These are phyloP conservation scores for Latheticus oryzae DNA, from an alignment of 2,888 invertebrate species.

Conservation along the genomic window DNA sequence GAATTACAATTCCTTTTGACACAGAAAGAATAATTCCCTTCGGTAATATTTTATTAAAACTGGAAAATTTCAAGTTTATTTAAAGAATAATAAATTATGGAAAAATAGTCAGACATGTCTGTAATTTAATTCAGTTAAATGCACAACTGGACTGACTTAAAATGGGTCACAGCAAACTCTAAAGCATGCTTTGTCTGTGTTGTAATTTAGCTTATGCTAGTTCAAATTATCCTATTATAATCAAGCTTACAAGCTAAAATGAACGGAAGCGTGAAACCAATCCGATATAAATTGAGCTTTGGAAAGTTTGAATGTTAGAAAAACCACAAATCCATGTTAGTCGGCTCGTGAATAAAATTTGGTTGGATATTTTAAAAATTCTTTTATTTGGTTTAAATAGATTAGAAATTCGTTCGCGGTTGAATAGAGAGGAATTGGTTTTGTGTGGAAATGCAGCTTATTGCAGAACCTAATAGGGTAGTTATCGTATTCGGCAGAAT, in stretches of 20 bases:
- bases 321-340: slow-evolving; percentile 10
- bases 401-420: slow-evolving; percentile 25
- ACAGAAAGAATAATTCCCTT: too few relatives aligned
- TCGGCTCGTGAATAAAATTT: slow-evolving; percentile 13
- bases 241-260: slow-evolving; percentile 26
- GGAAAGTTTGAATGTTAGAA: slow-evolving; percentile 12
- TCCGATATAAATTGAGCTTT: slow-evolving; percentile 17
- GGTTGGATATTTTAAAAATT: slow-evolving; percentile 15
- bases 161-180: slow-evolving; percentile 27
- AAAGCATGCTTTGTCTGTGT: slow-evolving; percentile 31
- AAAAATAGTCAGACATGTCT: too few relatives aligned
- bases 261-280: slow-evolving; percentile 27
- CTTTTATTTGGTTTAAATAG: slow-evolving; percentile 26
- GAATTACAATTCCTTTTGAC: too few relatives aligned
- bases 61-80: too few relatives aligned
- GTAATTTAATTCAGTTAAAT: slow-evolving; percentile 31
- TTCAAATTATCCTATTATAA: slow-evolving; percentile 30
- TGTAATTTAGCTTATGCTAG: slow-evolving; percentile 13
- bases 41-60: too few relatives aligned
- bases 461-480: slow-evolving; percentile 27
- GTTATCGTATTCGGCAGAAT: slow-evolving; percentile 18
- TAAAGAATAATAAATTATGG: too few relatives aligned
- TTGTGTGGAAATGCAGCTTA: slow-evolving; percentile 22
- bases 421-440: slow-evolving; percentile 26
- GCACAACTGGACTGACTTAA: slow-evolving; percentile 11